Percentiles rank a stretch among this genome's conserved stretches.
phyloP scores from a whole-genome alignment of 2,797 vertebrate species.

The Menidia menidia region DNA sequence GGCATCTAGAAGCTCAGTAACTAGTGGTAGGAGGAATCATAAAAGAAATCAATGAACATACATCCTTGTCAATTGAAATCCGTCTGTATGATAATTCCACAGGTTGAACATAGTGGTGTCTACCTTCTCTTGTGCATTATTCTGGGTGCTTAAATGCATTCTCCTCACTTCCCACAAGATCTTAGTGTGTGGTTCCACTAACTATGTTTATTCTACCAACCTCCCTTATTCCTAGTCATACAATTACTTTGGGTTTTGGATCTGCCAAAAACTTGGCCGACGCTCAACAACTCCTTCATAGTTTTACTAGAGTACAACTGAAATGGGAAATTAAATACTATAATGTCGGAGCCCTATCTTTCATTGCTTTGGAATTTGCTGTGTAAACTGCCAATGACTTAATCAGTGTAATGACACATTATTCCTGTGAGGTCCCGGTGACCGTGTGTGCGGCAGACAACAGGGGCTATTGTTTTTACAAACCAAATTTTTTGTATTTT shows the following conservation, averaged over 20 bases:
- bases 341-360: conserved; percentile 33
- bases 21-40: conserved; percentile 26
- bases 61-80: conserved; percentile 20
- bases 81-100: conserved; percentile 31
- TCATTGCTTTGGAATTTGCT: conserved; percentile 47
- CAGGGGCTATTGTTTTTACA: not conserved
- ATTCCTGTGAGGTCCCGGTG: conserved; percentile 48
- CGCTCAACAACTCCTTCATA: conserved; percentile 15
- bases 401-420: conserved; percentile 45
- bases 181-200: conserved; percentile 53
- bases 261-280: conserved; percentile 29
- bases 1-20: conserved; percentile 29
- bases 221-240: conserved; percentile 29
- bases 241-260: conserved; percentile 54
- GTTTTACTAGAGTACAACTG: conserved; percentile 32
- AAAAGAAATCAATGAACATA: conserved; percentile 34
- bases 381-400: conserved; percentile 49
- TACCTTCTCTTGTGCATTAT: conserved; percentile 49
- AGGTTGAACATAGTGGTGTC: conserved; percentile 31
- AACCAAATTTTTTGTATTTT: not conserved
- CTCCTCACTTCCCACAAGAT: conserved; percentile 37
- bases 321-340: conserved; percentile 51
- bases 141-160: conserved; percentile 39
- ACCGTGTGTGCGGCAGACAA: conserved; percentile 24
- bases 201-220: conserved; percentile 55